Conservation (phyloP, 1,140 invertebrate genomes). For the Meloidogyne exigua region DNA sequence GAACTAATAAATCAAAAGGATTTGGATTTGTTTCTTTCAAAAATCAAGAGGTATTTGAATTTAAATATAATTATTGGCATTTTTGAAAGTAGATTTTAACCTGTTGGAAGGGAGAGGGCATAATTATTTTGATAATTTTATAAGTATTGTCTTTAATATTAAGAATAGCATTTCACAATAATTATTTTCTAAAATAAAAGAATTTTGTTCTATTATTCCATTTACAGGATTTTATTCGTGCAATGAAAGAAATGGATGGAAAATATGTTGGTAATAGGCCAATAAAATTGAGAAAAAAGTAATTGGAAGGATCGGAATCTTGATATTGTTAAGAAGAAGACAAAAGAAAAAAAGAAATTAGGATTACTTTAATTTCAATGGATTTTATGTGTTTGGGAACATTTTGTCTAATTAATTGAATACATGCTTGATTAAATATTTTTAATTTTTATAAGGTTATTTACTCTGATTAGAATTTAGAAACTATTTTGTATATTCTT, state of each 20-base stretch:
- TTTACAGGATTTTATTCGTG: slow-evolving; percentile 85
- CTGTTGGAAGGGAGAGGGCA: not conserved
- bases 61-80: not conserved
- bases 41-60: slow-evolving; percentile 72
- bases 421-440: not conserved
- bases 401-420: too few species aligned
- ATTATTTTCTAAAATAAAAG: too few species aligned
- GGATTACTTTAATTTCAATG: slow-evolving; percentile 56
- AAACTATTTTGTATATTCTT: too few species aligned
- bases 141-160: too few species aligned
- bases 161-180: too few species aligned
- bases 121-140: too few species aligned
- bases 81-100: not conserved
- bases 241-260: slow-evolving; percentile 93
- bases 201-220: too few species aligned
- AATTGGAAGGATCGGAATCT: slow-evolving; percentile 90
- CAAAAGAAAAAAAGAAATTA: slow-evolving; percentile 77
- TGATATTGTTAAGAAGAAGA: slow-evolving; percentile 88
- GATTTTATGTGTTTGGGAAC: not conserved
- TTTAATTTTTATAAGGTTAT: too few species aligned
- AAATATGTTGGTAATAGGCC: slow-evolving; percentile 94
- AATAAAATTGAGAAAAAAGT: slow-evolving; percentile 93
- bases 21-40: slow-evolving; percentile 98
- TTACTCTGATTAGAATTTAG: too few species aligned
- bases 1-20: slow-evolving; percentile 96